phyloP scores from a whole-genome alignment of 2,888 invertebrate genomes.

The Drosophila mimica region DNA sequence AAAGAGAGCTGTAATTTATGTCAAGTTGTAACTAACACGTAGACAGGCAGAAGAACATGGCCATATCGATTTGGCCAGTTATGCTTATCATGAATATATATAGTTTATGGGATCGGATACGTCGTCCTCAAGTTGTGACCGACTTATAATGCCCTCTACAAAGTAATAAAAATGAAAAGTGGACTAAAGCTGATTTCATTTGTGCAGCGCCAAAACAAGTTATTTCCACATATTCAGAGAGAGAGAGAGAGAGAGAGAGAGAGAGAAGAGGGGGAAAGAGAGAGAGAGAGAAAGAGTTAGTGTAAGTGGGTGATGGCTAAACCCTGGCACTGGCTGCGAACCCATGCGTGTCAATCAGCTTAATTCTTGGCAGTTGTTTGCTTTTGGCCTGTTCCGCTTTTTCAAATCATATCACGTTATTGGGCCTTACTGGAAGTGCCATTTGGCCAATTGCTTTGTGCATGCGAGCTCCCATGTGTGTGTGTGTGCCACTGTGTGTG shows the following conservation, averaged over 20 bases:
- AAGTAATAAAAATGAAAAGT: slow-evolving; percentile 15
- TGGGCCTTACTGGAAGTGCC: slow-evolving; percentile 70
- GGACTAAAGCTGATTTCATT: slow-evolving; percentile 53
- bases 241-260: neutral
- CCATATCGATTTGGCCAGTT: neutral
- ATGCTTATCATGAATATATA: neutral
- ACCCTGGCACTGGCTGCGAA: neutral
- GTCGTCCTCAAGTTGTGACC: neutral
- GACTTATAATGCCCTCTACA: neutral
- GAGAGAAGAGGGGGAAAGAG: neutral
- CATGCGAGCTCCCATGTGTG: neutral
- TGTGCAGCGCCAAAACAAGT: slow-evolving; percentile 30
- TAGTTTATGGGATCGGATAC: neutral
- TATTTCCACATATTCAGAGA: slow-evolving; percentile 9
- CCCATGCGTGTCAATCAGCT: slow-evolving; percentile 36
- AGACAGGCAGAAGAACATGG: neutral
- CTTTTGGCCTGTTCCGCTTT: slow-evolving; percentile 15
- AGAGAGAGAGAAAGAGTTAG: neutral
- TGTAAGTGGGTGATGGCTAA: neutral
- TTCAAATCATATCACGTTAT: slow-evolving; percentile 73
- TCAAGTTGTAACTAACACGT: neutral
- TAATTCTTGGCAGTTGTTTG: slow-evolving; percentile 12
- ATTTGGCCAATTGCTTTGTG: slow-evolving; percentile 71
- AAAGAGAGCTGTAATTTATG: neutral
- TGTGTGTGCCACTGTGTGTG: neutral